phyloP scores from a whole-genome alignment of 2,113 vertebrate genomes.

The Panurus biarmicus region DNA sequence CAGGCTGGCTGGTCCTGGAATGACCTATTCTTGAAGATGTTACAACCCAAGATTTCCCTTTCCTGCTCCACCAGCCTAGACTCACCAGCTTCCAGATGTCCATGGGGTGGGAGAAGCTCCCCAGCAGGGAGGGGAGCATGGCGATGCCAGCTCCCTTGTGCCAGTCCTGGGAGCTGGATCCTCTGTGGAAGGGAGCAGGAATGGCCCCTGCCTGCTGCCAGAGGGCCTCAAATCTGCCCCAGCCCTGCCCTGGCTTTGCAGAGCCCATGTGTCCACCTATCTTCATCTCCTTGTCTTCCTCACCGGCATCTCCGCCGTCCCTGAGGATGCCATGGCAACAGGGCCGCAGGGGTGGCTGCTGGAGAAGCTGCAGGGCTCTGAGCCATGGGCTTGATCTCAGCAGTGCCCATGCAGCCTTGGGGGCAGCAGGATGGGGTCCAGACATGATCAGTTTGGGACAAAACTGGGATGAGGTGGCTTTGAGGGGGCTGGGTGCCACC shows the following conservation, averaged over 20 bases:
- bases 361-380: background rate
- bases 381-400: background rate
- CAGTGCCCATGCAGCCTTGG: background rate
- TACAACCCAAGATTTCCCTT: background rate
- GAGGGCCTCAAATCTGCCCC: background rate
- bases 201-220: background rate
- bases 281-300: background rate
- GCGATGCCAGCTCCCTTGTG: fast-evolving
- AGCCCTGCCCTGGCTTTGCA: background rate
- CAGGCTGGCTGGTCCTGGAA: background rate
- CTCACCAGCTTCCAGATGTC: background rate
- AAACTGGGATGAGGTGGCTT: background rate
- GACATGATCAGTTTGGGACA: background rate
- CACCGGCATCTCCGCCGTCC: background rate
- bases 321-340: constrained; percentile 24
- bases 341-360: background rate
- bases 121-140: background rate
- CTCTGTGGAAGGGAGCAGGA: background rate
- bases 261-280: background rate
- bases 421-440: background rate
- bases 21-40: background rate
- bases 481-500: background rate
- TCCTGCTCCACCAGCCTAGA: background rate
- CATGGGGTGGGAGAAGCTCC: background rate
- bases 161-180: background rate